phyloP scores from a whole-genome alignment of 2,113 vertebrate species.

The Agapornis roseicollis region DNA sequence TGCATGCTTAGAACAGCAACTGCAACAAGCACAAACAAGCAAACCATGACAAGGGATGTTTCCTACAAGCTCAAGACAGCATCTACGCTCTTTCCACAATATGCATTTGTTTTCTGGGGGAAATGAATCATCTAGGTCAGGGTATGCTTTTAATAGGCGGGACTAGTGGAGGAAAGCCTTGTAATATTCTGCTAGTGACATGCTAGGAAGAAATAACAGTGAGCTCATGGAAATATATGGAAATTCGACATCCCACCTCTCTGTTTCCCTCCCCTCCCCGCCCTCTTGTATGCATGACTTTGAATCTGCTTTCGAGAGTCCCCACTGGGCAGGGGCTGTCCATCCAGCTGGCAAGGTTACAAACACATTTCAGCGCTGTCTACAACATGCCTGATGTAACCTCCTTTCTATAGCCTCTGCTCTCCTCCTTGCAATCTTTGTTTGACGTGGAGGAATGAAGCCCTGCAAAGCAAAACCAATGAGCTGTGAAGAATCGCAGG shows the following conservation, averaged over 20 bases:
- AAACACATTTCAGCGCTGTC: conserved; percentile 13
- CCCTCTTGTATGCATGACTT: conserved; percentile 13
- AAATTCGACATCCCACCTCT: neutral
- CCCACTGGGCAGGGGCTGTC: conserved; percentile 11
- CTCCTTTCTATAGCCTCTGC: neutral
- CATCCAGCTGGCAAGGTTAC: conserved; percentile 62
- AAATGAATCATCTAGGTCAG: conserved; percentile 8
- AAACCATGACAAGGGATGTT: neutral
- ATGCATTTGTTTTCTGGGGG: neutral
- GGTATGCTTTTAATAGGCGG: neutral
- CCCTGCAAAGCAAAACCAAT: conserved; percentile 15
- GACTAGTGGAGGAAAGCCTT: neutral
- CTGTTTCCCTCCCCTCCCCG: neutral
- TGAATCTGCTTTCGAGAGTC: neutral
- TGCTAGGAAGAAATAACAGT: conserved; percentile 27
- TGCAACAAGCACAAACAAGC: neutral
- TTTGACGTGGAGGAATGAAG: conserved; percentile 24
- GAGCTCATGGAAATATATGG: conserved; percentile 54
- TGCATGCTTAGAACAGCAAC: neutral
- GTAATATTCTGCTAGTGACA: neutral
- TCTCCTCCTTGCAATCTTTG: neutral
- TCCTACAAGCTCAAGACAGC: neutral
- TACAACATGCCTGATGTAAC: conserved; percentile 31
- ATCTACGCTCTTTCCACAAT: neutral
- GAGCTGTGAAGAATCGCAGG: neutral